A percentile compares a stretch with the other conserved stretches of the same genome.
phyloP scores from a whole-genome alignment of 1,140 invertebrate species.

The Drosophila kanapiae region DNA sequence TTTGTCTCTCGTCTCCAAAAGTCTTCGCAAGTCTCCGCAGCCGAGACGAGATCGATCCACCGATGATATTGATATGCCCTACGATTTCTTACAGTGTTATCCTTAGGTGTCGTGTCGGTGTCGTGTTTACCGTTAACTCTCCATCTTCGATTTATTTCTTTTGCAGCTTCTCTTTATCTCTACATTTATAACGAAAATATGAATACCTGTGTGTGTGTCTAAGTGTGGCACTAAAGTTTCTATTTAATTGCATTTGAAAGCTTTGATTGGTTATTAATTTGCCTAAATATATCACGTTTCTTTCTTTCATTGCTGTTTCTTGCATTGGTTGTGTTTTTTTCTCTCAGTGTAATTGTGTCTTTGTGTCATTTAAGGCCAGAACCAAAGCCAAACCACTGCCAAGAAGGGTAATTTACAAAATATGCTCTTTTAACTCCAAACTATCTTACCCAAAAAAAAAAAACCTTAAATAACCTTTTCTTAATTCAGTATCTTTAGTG shows the following conservation, averaged over 20 bases:
- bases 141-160: constrained; percentile 51
- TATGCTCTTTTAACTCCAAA: constrained; percentile 15
- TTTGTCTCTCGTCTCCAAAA: constrained; percentile 49
- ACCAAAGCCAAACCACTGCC: constrained; percentile 54
- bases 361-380: constrained; percentile 57
- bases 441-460: constrained; percentile 5
- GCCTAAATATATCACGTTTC: constrained; percentile 22
- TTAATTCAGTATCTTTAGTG: constrained; percentile 26
- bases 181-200: constrained; percentile 16
- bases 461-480: background rate
- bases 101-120: constrained; percentile 73
- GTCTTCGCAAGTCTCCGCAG: constrained; percentile 41
- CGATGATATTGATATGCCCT: constrained; percentile 60
- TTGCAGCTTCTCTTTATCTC: constrained; percentile 50
- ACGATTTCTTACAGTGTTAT: constrained; percentile 76
- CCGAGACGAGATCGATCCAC: constrained; percentile 41
- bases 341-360: constrained; percentile 58
- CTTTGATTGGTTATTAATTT: constrained; percentile 52
- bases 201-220: constrained; percentile 31
- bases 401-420: constrained; percentile 66
- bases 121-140: constrained; percentile 66
- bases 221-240: constrained; percentile 33
- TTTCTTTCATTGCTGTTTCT: constrained; percentile 37
- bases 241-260: constrained; percentile 31
- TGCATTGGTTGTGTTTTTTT: constrained; percentile 35